phyloP scores from a whole-genome alignment of 2,888 invertebrate genomes.

The Euphydryas editha region DNA sequence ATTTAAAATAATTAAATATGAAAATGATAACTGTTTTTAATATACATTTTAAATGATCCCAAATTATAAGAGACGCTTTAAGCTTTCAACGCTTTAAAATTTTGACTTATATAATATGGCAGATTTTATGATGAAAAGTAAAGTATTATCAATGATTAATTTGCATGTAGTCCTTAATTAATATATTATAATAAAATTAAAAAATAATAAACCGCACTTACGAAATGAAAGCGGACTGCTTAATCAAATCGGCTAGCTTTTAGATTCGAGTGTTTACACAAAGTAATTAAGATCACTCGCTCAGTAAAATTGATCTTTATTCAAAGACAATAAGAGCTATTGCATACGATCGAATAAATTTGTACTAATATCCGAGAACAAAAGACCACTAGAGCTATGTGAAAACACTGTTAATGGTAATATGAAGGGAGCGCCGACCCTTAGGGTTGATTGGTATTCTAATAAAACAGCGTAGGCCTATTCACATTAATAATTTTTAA shows the following conservation, averaged over 20 bases:
- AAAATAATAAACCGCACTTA: constrained; percentile 24
- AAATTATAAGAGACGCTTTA: too few species aligned
- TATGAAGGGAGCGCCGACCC: constrained; percentile 53
- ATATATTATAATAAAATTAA: constrained; percentile 3
- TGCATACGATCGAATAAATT: constrained; percentile 32
- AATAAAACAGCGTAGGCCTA: background rate
- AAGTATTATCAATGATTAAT: background rate
- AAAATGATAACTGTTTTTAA: too few species aligned
- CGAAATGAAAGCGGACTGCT: constrained; percentile 60
- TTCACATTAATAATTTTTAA: background rate
- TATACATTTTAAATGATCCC: too few species aligned
- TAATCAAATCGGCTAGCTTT: constrained; percentile 70
- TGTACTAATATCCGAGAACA: constrained; percentile 57
- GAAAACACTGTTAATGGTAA: constrained; percentile 66
- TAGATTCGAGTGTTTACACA: constrained; percentile 44
- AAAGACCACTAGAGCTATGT: constrained; percentile 61
- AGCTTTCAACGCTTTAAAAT: too few species aligned
- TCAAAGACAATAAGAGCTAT: constrained; percentile 23
- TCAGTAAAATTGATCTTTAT: constrained; percentile 45
- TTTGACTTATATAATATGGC: too few species aligned
- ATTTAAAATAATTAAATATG: too few species aligned
- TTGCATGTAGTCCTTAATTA: background rate
- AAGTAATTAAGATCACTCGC: constrained; percentile 38
- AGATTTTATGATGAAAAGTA: too few species aligned
- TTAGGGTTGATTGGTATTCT: constrained; percentile 14